Conservation (phyloP, 2,888 invertebrate genomes). For the Tridacna gigas region DNA sequence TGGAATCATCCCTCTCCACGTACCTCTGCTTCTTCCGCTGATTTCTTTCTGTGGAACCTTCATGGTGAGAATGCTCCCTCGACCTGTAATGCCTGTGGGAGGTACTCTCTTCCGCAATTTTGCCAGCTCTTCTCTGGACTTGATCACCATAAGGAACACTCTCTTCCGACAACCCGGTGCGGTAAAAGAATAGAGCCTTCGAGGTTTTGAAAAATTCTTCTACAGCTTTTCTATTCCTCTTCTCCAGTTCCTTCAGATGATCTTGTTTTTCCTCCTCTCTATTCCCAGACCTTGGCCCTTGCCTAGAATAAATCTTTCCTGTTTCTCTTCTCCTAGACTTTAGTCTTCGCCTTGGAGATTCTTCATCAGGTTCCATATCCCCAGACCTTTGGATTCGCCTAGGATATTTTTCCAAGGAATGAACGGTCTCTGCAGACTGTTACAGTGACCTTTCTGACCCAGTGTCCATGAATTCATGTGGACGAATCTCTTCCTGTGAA, state of each 20-base stretch:
- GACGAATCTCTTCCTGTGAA: background rate
- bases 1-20: no score
- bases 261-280: no score
- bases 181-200: background rate
- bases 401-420: background rate
- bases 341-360: background rate
- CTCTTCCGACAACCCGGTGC: background rate
- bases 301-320: background rate
- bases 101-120: no score
- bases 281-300: background rate
- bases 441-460: background rate
- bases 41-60: background rate
- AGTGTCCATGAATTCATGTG: background rate
- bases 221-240: background rate
- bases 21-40: no score
- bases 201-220: background rate
- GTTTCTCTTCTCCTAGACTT: background rate
- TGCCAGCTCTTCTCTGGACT: background rate
- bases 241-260: background rate
- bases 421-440: background rate
- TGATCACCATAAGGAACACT: background rate
- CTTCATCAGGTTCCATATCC: background rate
- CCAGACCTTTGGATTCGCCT: background rate
- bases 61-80: background rate
- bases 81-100: background rate